Evolutionary conservation across 2,797 vertebrate species (phyloP), one percentile per base, ranked within the genome.

Genomic region (Pseudomugil gertrudae): DNA sequence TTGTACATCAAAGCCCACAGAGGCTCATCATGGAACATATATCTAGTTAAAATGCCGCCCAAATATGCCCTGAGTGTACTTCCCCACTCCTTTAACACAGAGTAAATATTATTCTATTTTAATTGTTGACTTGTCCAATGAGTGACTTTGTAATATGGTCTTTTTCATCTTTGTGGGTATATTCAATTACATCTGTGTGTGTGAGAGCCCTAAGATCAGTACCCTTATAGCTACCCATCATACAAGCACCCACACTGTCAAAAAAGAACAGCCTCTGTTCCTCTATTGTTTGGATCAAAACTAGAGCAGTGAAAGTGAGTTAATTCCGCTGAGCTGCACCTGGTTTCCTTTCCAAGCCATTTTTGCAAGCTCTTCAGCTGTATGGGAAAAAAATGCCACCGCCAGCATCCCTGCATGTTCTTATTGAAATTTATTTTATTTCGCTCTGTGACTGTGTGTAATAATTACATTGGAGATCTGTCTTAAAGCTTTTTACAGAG

Each of bases 281-380:
- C 78, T 84, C 80, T 88, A 88, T 90, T 89, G 83, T 89, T 89
- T 85, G 76, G 80, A 79, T 83, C 69, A 77, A 88, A 90, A 90
- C 80, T 84, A 83, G 79, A 91, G 84, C 87, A 84, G 80, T 75
- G 81, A 84, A 88, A 88, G 84, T 86, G 79, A 86, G 81, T 88
- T 85, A 83, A 87, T 87, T 89, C 84, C 82, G 85, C 85, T 61
- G 79, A 84, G 86, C 80, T 87, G 85, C 86, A 90, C 89, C 84
- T 89, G 86, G 76, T 88, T 86, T 86, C 75, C 73, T 79, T 86
- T 85, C 80, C 72, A 72, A 85, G 74, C 80, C 82, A 84, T 83
- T 84, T 89, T 82, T 84, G 69, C 59, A 55, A 76, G 70, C 84
- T 83, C 74, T 71, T 66, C 56, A 63, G 84, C 60, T 82, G 78